These are phyloP conservation scores for Beaufortia kweichowensis DNA, from an alignment of 2,113 vertebrate genomes.

Conservation along the genomic window DNA sequence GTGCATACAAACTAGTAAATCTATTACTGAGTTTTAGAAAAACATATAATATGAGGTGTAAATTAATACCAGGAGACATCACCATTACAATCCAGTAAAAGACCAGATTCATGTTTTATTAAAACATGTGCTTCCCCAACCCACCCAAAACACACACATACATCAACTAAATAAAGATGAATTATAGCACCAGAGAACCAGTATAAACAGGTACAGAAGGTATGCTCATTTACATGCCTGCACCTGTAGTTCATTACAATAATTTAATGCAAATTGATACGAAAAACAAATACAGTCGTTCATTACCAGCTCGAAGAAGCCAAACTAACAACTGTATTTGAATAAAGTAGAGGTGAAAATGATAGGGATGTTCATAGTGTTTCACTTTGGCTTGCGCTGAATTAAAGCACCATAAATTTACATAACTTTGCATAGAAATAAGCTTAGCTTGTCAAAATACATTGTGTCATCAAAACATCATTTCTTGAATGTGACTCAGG, in stretches of 20 bases:
- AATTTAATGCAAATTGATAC: constrained; percentile 64
- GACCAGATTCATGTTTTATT: constrained; percentile 73
- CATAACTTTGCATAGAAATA: constrained; percentile 27
- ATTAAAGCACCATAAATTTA: constrained; percentile 28
- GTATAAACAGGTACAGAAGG: constrained; percentile 42
- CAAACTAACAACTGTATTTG: constrained; percentile 6
- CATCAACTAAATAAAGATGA: constrained; percentile 59
- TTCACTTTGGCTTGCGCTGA: not conserved
- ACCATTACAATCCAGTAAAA: constrained; percentile 61
- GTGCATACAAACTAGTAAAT: not conserved
- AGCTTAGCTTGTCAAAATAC: constrained; percentile 18
- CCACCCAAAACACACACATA: constrained; percentile 59
- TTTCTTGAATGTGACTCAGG: not conserved
- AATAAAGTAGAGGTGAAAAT: not conserved
- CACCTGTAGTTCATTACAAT: constrained; percentile 57
- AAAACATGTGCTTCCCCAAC: constrained; percentile 61
- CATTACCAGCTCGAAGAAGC: not conserved
- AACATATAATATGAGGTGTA: not conserved
- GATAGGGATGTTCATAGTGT: not conserved
- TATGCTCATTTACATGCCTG: constrained; percentile 26
- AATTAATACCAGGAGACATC: not conserved
- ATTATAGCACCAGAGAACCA: constrained; percentile 71
- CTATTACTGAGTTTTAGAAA: not conserved
- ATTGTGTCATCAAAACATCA: not conserved
- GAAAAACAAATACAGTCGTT: constrained; percentile 1